Evolutionary conservation across 2,113 vertebrate species (phyloP).

Genomic region (Microcebus jonahi): DNA sequence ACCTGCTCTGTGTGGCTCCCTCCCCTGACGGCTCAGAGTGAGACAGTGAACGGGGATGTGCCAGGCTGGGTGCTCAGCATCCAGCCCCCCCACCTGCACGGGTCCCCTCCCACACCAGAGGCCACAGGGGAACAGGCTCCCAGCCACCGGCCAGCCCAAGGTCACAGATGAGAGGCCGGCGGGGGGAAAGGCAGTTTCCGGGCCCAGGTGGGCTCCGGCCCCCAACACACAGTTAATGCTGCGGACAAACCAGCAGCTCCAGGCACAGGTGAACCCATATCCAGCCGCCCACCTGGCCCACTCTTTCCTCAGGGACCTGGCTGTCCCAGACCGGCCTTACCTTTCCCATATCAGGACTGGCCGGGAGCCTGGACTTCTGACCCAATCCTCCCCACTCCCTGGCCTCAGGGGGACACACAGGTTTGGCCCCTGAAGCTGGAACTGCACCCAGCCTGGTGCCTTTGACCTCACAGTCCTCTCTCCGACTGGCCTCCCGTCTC

Average conservation of each 20-base stretch:
- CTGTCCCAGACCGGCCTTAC: background rate
- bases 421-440: background rate
- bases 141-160: background rate
- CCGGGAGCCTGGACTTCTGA: background rate
- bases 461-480: too few relatives aligned
- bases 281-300: background rate
- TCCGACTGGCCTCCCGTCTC: background rate
- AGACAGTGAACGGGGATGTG: constrained; percentile 58
- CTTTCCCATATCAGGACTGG: too few relatives aligned
- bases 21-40: constrained; percentile 62
- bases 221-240: background rate
- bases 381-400: too few relatives aligned
- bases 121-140: background rate
- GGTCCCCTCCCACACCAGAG: too few relatives aligned
- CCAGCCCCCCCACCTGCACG: background rate
- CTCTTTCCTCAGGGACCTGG: too few relatives aligned
- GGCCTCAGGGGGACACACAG: background rate
- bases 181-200: background rate
- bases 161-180: background rate
- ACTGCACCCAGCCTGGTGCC: background rate
- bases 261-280: background rate
- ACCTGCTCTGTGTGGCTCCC: accelerated
- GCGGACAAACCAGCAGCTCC: background rate
- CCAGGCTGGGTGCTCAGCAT: constrained; percentile 33
- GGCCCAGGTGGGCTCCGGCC: background rate